Evolutionary conservation across 2,888 invertebrate species (phyloP), one percentile per base, ranked within the genome.

Genomic region (Cryptocheilus praepositus): DNA sequence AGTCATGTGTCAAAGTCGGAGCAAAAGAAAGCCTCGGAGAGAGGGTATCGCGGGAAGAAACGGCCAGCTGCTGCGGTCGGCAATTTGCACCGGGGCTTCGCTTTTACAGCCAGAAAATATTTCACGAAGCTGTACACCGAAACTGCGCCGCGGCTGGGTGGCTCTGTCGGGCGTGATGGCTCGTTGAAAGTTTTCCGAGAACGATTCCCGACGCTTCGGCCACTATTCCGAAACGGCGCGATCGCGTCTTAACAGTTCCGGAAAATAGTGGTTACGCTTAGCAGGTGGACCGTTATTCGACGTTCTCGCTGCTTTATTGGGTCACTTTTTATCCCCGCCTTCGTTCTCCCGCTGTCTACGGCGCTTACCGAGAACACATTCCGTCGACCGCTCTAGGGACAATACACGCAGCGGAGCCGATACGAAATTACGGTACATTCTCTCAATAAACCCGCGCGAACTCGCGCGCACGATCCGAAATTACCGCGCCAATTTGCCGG

Each of bases 51-150:
- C 44, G 58, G 25, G 22, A 54, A 19, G 57, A 43, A 56, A 56
- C 57, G 49, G 64, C 63, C 54, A 60, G 49, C 45, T 52, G 63
- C 59, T 60, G 70, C 74, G 77, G 67, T 71, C 55, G 53, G 65
- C 65, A 72, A 77, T 77, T 77, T 74, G 64, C 74, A 46, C 61
- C 44, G 64, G 69, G 54, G 36, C 36, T 45, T 61, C 63, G 61
- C 61, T 66, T 73, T 74, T 70, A 72, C 46, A 54, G 52, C 53
- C 19, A 13, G 56, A 21, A 59, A 74, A 73, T 64, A 70, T 66
- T 62, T 71, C 64, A 52, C 36, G 36, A 36, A 11, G 1, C 36
- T 11, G 36, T 36, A 36, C 36, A 7, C 36, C 36, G 36, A 36
- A 36, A 36, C 36, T 5, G 36, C 36, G 36, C 36, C 36, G 3